phyloP scores from a whole-genome alignment of 2,888 invertebrate genomes.

The Agrotis ipsilon region DNA sequence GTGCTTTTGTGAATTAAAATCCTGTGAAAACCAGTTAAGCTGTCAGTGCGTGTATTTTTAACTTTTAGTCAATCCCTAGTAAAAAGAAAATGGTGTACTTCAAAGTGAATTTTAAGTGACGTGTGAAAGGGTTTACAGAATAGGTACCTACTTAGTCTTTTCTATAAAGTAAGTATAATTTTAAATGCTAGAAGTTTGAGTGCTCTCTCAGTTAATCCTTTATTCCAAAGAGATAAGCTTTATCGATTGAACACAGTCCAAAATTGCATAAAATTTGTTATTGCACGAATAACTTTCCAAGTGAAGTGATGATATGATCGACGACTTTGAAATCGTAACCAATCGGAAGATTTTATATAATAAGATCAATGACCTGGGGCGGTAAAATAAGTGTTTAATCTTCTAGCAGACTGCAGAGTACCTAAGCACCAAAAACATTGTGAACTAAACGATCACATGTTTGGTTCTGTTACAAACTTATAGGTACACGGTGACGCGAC shows the following conservation, averaged over 20 bases:
- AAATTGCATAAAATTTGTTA: slow-evolving; percentile 13
- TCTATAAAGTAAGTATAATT: slow-evolving; percentile 8
- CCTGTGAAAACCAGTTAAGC: neutral
- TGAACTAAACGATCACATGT: slow-evolving; percentile 1
- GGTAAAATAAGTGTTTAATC: slow-evolving; percentile 25
- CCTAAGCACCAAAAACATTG: no score
- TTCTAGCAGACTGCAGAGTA: neutral
- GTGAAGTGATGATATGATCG: slow-evolving; percentile 22
- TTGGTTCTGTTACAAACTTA: slow-evolving; percentile 2
- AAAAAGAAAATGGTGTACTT: neutral
- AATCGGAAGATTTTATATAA: slow-evolving; percentile 51
- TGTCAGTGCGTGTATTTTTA: neutral
- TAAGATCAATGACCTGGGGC: slow-evolving; percentile 43
- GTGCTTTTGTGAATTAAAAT: neutral
- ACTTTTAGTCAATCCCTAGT: neutral
- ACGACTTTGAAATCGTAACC: slow-evolving; percentile 39
- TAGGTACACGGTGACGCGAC: no score
- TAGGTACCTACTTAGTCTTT: neutral
- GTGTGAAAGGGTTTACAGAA: neutral
- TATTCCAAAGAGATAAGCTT: slow-evolving; percentile 13
- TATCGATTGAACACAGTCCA: slow-evolving; percentile 11
- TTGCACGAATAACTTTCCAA: slow-evolving; percentile 38
- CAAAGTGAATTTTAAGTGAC: neutral
- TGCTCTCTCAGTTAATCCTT: neutral
- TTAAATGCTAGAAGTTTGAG: slow-evolving; percentile 1